A percentile compares a stretch with the other conserved stretches of the same genome.
Evolutionary conservation across 2,888 invertebrate genomes (phyloP).

Genomic region (Drosophila anomelani): DNA sequence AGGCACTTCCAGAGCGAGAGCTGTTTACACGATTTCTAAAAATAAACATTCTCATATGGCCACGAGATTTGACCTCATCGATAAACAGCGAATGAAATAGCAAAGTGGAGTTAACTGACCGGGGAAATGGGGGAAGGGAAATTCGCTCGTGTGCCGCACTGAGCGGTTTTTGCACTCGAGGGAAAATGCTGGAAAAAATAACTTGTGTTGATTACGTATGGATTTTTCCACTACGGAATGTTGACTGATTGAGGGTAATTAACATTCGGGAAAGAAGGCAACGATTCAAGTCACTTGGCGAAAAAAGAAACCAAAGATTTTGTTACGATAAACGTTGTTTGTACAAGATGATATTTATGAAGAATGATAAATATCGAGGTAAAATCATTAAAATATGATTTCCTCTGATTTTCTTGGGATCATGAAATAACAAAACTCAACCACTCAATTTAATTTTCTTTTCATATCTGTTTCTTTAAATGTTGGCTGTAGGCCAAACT

Average conservation of each 20-base stretch:
- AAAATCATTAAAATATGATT: no score
- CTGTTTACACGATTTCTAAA: constrained; percentile 30
- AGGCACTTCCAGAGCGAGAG: constrained; percentile 2
- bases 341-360: no score
- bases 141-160: not conserved
- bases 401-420: no score
- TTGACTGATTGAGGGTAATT: constrained; percentile 1
- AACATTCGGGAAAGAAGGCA: not conserved
- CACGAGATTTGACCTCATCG: constrained; percentile 23
- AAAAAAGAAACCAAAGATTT: not conserved
- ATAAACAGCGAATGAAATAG: constrained; percentile 15
- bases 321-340: not conserved
- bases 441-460: no score
- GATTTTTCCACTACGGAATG: constrained; percentile 1
- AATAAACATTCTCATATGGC: constrained; percentile 17
- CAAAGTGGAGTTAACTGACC: constrained; percentile 1
- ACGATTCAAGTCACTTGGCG: not conserved
- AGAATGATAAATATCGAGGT: no score
- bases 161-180: constrained; percentile 1
- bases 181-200: not conserved
- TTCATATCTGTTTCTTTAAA: not conserved
- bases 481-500: not conserved
- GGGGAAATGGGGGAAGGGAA: constrained; percentile 2
- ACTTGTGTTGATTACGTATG: constrained; percentile 1
- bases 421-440: no score